phyloP scores from a whole-genome alignment of 2,888 invertebrate species.

The Rambutsinella grinnellia region DNA sequence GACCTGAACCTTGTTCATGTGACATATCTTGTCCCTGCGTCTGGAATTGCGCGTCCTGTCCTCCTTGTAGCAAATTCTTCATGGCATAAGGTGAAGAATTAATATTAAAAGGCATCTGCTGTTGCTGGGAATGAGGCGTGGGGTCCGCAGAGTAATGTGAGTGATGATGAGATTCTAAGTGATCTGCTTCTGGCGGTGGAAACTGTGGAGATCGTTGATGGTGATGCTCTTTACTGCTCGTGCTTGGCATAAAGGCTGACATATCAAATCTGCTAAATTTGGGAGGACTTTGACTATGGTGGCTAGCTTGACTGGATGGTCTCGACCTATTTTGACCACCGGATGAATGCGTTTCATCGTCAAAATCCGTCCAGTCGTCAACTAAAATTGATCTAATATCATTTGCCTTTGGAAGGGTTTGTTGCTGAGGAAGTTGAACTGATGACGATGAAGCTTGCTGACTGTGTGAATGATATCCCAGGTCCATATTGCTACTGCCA shows the following conservation, averaged over 20 bases:
- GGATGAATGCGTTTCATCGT: constrained; percentile 58
- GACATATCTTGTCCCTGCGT: constrained; percentile 4
- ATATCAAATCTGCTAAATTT: constrained; percentile 66
- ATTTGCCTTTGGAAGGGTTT: constrained; percentile 42
- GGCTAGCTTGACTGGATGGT: constrained; percentile 35
- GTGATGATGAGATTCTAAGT: constrained; percentile 15
- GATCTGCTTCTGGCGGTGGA: constrained; percentile 2
- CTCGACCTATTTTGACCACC: constrained; percentile 37
- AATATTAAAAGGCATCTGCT: constrained; percentile 53
- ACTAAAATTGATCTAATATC: constrained; percentile 66
- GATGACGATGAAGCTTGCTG: constrained; percentile 22
- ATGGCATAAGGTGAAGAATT: constrained; percentile 66
- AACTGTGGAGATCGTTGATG: constrained; percentile 36
- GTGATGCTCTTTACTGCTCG: constrained; percentile 13
- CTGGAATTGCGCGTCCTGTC: constrained; percentile 18
- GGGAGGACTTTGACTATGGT: constrained; percentile 58
- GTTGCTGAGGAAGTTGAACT: constrained; percentile 28
- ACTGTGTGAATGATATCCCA: background rate
- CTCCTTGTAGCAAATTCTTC: constrained; percentile 59
- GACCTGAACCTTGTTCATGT: constrained; percentile 1
- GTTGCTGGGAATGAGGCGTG: constrained; percentile 32
- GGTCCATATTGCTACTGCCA: background rate
- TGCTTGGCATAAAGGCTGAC: constrained; percentile 60
- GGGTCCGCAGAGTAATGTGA: constrained; percentile 15
- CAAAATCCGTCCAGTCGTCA: constrained; percentile 65